Conservation (phyloP, 1,140 invertebrate genomes). For the Seison nebaliae region DNA sequence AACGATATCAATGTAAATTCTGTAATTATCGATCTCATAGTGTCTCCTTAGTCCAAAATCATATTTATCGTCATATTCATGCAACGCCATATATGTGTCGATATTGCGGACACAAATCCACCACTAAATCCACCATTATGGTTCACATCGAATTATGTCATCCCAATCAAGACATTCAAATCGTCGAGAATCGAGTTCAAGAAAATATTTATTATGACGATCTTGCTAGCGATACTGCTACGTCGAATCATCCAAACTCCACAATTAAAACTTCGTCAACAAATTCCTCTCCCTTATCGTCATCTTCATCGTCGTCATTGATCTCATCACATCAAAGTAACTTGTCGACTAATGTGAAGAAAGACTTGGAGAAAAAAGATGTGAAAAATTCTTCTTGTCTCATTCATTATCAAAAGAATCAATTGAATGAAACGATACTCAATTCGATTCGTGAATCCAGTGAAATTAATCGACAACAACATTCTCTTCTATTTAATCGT, state of each 20-base stretch:
- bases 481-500: constrained; percentile 2
- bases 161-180: constrained; percentile 10
- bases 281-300: neutral
- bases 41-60: constrained; percentile 8
- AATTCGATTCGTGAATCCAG: too few relatives aligned
- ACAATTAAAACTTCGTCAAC: constrained; percentile 1
- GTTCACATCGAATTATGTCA: constrained; percentile 12
- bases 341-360: too few relatives aligned
- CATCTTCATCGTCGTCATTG: constrained; percentile 2
- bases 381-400: too few relatives aligned
- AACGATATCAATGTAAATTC: constrained; percentile 9
- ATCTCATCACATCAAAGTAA: constrained; percentile 1
- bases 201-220: constrained; percentile 10
- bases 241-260: too few relatives aligned
- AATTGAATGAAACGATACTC: too few relatives aligned
- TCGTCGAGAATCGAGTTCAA: constrained; percentile 7
- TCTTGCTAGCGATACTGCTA: neutral
- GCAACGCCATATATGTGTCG: constrained; percentile 9
- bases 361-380: too few relatives aligned
- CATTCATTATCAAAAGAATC: too few relatives aligned
- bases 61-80: constrained; percentile 9
- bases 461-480: too few relatives aligned
- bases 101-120: constrained; percentile 12
- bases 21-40: constrained; percentile 6
- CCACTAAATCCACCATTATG: constrained; percentile 12